Conservation (phyloP, 1,140 invertebrate genomes). For the Drosophila ficusphila region DNA sequence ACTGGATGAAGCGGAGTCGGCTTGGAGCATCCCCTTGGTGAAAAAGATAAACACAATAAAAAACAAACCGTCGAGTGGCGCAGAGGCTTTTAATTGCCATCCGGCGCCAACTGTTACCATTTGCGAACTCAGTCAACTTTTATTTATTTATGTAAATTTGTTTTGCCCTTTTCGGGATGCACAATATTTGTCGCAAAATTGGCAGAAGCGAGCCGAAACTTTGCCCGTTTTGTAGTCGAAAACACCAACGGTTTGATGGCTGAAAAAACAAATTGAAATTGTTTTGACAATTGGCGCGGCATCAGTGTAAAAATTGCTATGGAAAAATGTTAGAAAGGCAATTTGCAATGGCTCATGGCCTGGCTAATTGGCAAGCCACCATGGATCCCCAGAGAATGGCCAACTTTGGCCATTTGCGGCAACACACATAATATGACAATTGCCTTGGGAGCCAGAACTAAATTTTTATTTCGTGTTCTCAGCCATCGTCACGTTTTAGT, state of each 20-base stretch:
- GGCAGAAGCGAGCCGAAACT: conserved; percentile 51
- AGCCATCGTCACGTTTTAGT: conserved; percentile 16
- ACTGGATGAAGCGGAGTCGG: conserved; percentile 9
- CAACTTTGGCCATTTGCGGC: conserved; percentile 56
- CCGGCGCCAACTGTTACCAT: conserved; percentile 70
- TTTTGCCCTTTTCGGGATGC: conserved; percentile 39
- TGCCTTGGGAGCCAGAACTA: conserved; percentile 11
- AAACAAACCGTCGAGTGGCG: conserved; percentile 24
- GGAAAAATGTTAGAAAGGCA: conserved; percentile 27
- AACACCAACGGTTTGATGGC: conserved; percentile 42
- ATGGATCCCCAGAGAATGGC: background rate
- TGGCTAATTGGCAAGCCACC: conserved; percentile 50
- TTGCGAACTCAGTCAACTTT: conserved; percentile 60
- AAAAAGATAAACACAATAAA: conserved; percentile 40
- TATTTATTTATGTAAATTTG: conserved; percentile 80
- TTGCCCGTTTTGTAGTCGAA: conserved; percentile 20
- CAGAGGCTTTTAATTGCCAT: conserved; percentile 73
- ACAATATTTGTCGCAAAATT: conserved; percentile 72
- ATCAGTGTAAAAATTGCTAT: conserved; percentile 38
- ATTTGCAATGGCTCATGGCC: conserved; percentile 16
- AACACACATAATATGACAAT: conserved; percentile 19
- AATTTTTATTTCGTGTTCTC: conserved; percentile 31
- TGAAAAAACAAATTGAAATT: conserved; percentile 68
- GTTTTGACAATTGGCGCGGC: conserved; percentile 64
- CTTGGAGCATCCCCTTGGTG: conserved; percentile 1